Evolutionary conservation across 2,888 invertebrate species (phyloP).

Genomic region (Bellardia pandia): DNA sequence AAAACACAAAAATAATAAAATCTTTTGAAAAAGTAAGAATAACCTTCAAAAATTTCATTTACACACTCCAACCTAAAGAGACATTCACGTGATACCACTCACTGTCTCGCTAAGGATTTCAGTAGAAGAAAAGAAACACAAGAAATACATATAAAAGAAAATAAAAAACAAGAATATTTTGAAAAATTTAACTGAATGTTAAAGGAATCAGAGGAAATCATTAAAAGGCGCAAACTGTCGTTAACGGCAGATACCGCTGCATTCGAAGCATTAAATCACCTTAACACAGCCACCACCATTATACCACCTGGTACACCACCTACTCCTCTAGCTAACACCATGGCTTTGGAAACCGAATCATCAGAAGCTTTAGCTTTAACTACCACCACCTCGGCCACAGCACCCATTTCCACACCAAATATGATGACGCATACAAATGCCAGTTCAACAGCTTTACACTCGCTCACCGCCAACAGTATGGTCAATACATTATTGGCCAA

Average conservation of each 20-base stretch:
- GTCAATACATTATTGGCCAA: constrained; percentile 70
- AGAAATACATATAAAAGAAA: neutral
- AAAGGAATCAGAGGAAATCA: constrained; percentile 82
- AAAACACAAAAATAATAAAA: constrained; percentile 17
- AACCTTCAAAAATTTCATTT: constrained; percentile 59
- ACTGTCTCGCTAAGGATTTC: constrained; percentile 25
- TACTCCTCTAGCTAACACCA: constrained; percentile 78
- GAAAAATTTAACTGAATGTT: constrained; percentile 79
- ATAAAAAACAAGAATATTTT: constrained; percentile 7
- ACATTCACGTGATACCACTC: constrained; percentile 59
- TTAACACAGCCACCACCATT: constrained; percentile 67
- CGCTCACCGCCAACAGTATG: constrained; percentile 56
- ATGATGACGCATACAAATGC: constrained; percentile 29
- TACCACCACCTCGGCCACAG: constrained; percentile 78
- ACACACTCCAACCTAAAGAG: constrained; percentile 5
- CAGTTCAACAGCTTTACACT: constrained; percentile 33
- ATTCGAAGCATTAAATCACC: constrained; percentile 35
- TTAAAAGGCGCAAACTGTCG: constrained; percentile 79
- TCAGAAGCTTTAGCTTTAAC: constrained; percentile 72
- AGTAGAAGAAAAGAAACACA: constrained; percentile 20
- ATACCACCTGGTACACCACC: constrained; percentile 79
- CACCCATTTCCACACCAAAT: constrained; percentile 75
- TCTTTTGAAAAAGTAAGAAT: constrained; percentile 43
- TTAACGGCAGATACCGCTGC: constrained; percentile 62
- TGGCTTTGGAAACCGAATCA: constrained; percentile 74